These are phyloP conservation scores for Aphodius sticticus DNA, from an alignment of 2,888 invertebrate genomes.

Conservation along the genomic window DNA sequence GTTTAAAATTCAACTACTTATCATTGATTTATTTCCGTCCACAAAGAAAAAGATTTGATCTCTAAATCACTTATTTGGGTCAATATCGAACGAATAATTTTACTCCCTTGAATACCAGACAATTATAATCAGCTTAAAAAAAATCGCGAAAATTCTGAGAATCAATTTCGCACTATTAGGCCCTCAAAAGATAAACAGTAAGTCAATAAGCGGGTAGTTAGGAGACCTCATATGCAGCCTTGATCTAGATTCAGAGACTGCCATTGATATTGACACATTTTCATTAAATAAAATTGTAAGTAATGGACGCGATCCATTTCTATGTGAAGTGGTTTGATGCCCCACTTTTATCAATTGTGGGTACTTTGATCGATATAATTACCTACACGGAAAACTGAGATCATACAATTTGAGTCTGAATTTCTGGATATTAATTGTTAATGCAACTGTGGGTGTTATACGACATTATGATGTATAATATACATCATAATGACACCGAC, in stretches of 20 bases:
- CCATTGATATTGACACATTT: constrained; percentile 23
- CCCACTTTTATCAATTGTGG: constrained; percentile 6
- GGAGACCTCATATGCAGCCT: constrained; percentile 7
- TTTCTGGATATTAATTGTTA: no score
- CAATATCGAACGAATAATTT: neutral
- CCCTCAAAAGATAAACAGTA: constrained; percentile 14
- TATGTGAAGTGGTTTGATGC: constrained; percentile 10
- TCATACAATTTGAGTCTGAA: no score
- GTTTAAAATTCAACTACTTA: neutral
- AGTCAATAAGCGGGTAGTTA: neutral
- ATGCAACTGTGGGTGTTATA: no score
- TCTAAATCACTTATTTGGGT: neutral
- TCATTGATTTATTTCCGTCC: neutral
- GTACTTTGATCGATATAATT: neutral
- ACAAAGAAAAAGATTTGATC: neutral
- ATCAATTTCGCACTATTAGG: neutral
- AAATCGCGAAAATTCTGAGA: neutral
- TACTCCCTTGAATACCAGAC: neutral
- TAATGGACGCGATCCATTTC: neutral
- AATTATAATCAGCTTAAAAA: neutral
- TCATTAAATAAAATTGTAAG: constrained; percentile 5
- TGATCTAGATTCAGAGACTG: constrained; percentile 20
- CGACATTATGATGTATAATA: no score
- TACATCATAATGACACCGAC: no score
- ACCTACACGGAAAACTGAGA: neutral